Conservation (phyloP, 2,113 vertebrate species). For the Amphiprion percula region DNA sequence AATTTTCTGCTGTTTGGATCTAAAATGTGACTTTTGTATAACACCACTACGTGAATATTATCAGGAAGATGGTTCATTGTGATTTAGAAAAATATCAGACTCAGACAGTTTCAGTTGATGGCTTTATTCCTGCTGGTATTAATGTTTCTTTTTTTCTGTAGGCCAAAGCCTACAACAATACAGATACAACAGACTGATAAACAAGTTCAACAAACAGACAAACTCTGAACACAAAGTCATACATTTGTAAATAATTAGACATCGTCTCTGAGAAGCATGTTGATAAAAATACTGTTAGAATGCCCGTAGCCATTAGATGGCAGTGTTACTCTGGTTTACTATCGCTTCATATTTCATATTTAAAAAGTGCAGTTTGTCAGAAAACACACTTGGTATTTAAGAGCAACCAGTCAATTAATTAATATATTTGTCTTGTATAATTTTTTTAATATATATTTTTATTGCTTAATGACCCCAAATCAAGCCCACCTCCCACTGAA, state of each 20-base stretch:
- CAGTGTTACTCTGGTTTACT: slow-evolving; percentile 8
- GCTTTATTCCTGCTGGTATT: slow-evolving; percentile 84
- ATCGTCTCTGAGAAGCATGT: neutral
- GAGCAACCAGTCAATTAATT: neutral
- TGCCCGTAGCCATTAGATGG: slow-evolving; percentile 7
- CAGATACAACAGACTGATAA: slow-evolving; percentile 37
- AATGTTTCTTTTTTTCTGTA: slow-evolving; percentile 26
- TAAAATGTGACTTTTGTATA: no score
- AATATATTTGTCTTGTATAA: neutral
- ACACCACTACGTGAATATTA: neutral
- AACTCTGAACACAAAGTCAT: slow-evolving; percentile 3
- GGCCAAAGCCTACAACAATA: slow-evolving; percentile 46
- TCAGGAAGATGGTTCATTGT: neutral
- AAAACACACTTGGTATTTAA: slow-evolving; percentile 16
- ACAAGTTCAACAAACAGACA: slow-evolving; percentile 38
- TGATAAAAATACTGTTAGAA: slow-evolving; percentile 17
- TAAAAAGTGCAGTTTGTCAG: slow-evolving; percentile 3
- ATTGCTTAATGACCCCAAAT: neutral
- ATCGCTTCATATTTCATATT: slow-evolving; percentile 9
- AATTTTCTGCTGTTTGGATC: no score
- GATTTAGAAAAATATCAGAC: slow-evolving; percentile 20
- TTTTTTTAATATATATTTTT: neutral
- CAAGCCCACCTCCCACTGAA: neutral
- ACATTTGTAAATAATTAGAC: slow-evolving; percentile 32
- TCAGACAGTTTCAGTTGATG: slow-evolving; percentile 75